phyloP scores from a whole-genome alignment of 2,888 invertebrate species.

The Drosophila cyrtoloma region DNA sequence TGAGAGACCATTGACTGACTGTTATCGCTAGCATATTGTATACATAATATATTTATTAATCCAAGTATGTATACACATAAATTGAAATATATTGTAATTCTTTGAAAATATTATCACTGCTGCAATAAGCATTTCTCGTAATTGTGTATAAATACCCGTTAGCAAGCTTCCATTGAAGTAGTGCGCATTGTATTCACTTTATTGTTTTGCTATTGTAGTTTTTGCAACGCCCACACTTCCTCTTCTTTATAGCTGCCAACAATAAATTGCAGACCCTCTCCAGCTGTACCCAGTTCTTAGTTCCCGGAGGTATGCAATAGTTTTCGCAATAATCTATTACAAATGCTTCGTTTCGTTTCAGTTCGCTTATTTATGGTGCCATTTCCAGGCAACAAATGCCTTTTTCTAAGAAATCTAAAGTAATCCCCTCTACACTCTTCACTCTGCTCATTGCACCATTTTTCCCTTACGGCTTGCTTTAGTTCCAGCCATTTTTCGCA shows the following conservation, averaged over 20 bases:
- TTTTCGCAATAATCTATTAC: conserved; percentile 75
- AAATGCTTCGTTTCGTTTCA: conserved; percentile 48
- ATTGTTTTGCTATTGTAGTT: conserved; percentile 16
- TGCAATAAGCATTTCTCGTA: neutral
- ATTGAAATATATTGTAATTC: neutral
- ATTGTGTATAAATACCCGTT: conserved; percentile 5
- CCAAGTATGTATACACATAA: neutral
- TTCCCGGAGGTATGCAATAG: conserved; percentile 67
- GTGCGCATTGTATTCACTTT: conserved; percentile 33
- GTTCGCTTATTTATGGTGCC: conserved; percentile 70
- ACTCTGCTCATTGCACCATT: neutral
- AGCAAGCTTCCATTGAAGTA: conserved; percentile 10
- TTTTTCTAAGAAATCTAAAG: conserved; percentile 60
- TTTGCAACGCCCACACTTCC: conserved; percentile 53
- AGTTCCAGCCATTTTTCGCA: conserved; percentile 64
- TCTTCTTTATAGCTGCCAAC: conserved; percentile 50
- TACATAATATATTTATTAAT: neutral
- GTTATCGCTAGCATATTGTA: neutral
- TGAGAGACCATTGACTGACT: neutral
- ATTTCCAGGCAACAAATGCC: conserved; percentile 59
- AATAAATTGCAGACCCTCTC: conserved; percentile 57
- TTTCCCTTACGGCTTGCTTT: conserved; percentile 20
- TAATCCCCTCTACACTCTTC: neutral
- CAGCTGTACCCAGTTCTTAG: conserved; percentile 22
- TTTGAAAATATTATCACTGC: neutral